phyloP scores from a whole-genome alignment of 2,113 vertebrate genomes.

The Mus spicilegus region DNA sequence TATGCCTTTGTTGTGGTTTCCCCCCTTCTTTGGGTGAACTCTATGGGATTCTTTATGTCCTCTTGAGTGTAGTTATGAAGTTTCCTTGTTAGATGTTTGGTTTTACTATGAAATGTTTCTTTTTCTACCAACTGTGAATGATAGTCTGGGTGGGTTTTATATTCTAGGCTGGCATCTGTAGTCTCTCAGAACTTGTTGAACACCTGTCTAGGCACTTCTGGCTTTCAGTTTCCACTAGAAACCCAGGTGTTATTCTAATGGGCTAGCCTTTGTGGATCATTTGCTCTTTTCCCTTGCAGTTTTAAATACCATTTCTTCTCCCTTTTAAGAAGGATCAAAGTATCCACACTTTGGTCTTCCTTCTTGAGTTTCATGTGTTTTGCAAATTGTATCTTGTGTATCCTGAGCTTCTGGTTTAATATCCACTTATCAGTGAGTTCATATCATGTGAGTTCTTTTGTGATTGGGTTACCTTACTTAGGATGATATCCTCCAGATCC shows the following conservation, averaged over 20 bases:
- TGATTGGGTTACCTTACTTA: no score
- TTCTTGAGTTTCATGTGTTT: no score
- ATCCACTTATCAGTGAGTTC: no score
- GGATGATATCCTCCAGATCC: no score
- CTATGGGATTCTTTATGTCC: neutral
- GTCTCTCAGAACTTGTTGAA: neutral
- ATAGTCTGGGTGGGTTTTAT: neutral
- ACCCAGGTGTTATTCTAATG: neutral
- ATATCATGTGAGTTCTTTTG: no score
- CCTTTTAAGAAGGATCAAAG: no score
- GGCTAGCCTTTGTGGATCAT: neutral
- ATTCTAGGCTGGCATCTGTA: neutral
- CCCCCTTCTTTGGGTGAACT: neutral
- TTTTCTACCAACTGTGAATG: neutral
- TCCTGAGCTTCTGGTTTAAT: no score
- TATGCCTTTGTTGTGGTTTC: neutral
- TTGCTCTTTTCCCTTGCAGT: neutral
- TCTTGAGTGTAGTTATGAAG: neutral
- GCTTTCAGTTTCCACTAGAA: neutral
- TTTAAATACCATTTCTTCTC: no score
- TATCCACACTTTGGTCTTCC: no score
- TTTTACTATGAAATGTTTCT: neutral
- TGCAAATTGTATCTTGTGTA: no score
- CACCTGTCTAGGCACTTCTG: neutral
- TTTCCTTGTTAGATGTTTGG: neutral